Conservation (phyloP, 2,113 vertebrate genomes). For the Dromaius novaehollandiae region DNA sequence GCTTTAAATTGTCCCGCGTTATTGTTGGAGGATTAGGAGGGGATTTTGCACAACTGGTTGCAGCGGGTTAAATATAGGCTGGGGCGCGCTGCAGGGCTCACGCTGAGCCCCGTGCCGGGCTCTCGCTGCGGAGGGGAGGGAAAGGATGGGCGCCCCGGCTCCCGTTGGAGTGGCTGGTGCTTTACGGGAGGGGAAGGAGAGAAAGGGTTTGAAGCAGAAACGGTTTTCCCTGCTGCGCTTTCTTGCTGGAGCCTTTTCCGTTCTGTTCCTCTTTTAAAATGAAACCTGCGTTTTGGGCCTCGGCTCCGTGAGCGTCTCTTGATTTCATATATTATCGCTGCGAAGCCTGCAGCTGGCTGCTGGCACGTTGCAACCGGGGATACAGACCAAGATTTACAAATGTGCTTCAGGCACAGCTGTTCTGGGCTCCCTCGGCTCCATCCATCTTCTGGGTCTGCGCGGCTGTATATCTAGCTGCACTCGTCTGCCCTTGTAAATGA, state of each 20-base stretch:
- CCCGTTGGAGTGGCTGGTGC: fast-evolving
- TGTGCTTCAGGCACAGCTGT: slow-evolving; percentile 49
- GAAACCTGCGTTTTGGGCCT: not conserved
- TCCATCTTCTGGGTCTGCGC: not conserved
- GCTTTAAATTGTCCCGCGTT: slow-evolving; percentile 61
- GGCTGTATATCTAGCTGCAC: not conserved
- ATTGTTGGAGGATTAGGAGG: slow-evolving; percentile 46
- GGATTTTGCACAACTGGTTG: slow-evolving; percentile 58
- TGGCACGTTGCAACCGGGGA: slow-evolving; percentile 9
- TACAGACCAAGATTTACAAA: slow-evolving; percentile 47
- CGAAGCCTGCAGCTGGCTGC: slow-evolving; percentile 43
- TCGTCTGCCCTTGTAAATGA: slow-evolving; percentile 27
- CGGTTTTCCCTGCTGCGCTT: too few species aligned
- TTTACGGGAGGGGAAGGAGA: not conserved
- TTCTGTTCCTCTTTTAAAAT: not conserved
- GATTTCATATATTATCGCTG: slow-evolving; percentile 15
- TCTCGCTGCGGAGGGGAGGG: not conserved
- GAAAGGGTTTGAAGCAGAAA: not conserved
- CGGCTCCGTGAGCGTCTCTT: not conserved
- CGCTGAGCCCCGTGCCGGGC: not conserved
- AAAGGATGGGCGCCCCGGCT: not conserved
- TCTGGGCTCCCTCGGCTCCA: slow-evolving; percentile 21
- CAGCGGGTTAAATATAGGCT: slow-evolving; percentile 57
- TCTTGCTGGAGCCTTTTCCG: not conserved
- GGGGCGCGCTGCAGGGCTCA: not conserved